phyloP scores from a whole-genome alignment of 2,113 vertebrate species.

The Chaetodon trifascialis region DNA sequence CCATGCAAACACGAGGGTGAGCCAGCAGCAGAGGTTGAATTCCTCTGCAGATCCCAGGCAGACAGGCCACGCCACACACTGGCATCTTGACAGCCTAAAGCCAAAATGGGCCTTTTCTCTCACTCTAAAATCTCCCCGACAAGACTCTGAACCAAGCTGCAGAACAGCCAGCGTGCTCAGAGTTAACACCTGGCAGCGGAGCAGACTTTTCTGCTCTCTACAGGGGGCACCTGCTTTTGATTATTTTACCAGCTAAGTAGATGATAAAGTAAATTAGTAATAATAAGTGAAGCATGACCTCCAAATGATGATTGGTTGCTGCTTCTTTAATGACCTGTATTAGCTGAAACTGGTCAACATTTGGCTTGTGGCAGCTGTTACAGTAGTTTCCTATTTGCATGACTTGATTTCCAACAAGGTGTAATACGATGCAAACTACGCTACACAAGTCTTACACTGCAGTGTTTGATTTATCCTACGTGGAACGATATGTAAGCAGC shows the following conservation, averaged over 20 bases:
- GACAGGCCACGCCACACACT: conserved; percentile 37
- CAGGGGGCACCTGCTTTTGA: neutral
- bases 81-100: conserved; percentile 45
- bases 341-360: neutral
- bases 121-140: neutral
- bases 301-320: neutral
- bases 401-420: neutral
- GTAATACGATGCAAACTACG: neutral
- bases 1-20: conserved; percentile 74
- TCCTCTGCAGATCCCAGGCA: conserved; percentile 65
- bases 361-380: neutral
- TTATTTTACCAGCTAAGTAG: neutral
- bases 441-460: neutral
- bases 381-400: neutral
- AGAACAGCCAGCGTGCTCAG: neutral
- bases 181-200: neutral
- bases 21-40: conserved; percentile 71
- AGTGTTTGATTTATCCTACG: neutral
- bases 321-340: neutral
- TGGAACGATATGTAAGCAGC: neutral
- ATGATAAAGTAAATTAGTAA: too few relatives aligned
- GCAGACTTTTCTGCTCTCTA: neutral
- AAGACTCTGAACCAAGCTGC: neutral
- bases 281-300: neutral
- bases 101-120: conserved; percentile 17